Conservation (phyloP, 2,797 vertebrate genomes). For the Sebastes diploproa region DNA sequence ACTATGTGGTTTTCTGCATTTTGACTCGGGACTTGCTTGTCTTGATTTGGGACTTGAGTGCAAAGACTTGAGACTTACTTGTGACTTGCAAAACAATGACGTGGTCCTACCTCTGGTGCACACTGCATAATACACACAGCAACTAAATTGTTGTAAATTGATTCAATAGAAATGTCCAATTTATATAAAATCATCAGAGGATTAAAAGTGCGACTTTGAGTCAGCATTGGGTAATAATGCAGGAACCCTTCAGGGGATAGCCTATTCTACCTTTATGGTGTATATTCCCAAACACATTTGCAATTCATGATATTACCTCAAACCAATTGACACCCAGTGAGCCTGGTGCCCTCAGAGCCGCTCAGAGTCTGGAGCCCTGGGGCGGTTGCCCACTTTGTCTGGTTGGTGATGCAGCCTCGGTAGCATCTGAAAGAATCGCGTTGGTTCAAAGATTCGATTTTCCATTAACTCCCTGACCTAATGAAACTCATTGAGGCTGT, state of each 20-base stretch:
- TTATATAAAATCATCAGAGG: background rate
- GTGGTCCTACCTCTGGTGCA: background rate
- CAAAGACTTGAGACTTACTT: no score
- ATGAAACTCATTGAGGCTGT: background rate
- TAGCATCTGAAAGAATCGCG: background rate
- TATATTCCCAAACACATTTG: constrained; percentile 7
- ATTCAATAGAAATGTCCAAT: background rate
- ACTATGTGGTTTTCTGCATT: no score
- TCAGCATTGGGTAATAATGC: background rate
- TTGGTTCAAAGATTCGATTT: constrained; percentile 13
- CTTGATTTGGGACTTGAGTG: no score
- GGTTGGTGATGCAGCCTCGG: background rate
- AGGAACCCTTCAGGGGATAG: background rate
- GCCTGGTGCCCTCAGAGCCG: background rate
- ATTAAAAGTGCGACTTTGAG: background rate
- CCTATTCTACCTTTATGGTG: background rate
- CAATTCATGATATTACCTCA: constrained; percentile 4
- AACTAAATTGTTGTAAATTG: background rate
- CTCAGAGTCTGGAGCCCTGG: background rate
- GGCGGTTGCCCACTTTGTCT: background rate
- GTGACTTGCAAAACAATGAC: no score
- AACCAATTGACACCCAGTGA: constrained; percentile 7
- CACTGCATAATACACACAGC: background rate
- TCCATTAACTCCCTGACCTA: constrained; percentile 19
- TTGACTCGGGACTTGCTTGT: no score